phyloP scores from a whole-genome alignment of 2,888 invertebrate species.

The Drosophila meridionalis region DNA sequence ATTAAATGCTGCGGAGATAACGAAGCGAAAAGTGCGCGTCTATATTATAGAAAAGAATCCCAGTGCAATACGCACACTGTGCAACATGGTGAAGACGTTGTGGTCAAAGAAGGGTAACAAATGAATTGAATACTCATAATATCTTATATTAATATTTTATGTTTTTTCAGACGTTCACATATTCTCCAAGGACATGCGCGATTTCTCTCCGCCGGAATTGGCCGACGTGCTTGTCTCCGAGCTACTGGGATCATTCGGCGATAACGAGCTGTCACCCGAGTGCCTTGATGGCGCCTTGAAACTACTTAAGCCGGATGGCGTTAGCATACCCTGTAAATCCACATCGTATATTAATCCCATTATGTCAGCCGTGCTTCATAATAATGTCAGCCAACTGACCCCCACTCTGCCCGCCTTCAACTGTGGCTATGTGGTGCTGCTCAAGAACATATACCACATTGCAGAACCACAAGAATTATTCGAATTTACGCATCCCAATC shows the following conservation, averaged over 20 bases:
- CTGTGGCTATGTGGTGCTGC: constrained; percentile 96
- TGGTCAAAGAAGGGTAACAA: constrained; percentile 88
- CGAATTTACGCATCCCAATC: constrained; percentile 96
- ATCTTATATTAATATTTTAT: background rate
- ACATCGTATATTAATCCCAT: constrained; percentile 96
- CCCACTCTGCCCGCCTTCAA: constrained; percentile 85
- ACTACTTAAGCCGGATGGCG: constrained; percentile 93
- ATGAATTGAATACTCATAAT: background rate
- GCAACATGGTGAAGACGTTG: constrained; percentile 90
- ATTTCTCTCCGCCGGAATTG: constrained; percentile 91
- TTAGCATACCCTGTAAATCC: constrained; percentile 95
- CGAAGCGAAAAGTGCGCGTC: constrained; percentile 90
- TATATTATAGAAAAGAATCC: constrained; percentile 99
- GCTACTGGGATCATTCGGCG: constrained; percentile 97
- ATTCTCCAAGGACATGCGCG: constrained; percentile 94
- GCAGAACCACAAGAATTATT: constrained; percentile 87
- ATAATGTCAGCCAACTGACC: constrained; percentile 87
- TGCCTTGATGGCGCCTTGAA: constrained; percentile 97
- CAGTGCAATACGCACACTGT: constrained; percentile 94
- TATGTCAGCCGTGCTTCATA: constrained; percentile 95
- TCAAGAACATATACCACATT: constrained; percentile 84
- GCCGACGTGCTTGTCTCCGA: constrained; percentile 99
- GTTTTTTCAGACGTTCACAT: constrained; percentile 88
- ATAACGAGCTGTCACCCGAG: constrained; percentile 99
- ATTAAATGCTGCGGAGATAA: constrained; percentile 90